Conservation (phyloP, 2,888 invertebrate species). For the Thymelicus lineola region DNA sequence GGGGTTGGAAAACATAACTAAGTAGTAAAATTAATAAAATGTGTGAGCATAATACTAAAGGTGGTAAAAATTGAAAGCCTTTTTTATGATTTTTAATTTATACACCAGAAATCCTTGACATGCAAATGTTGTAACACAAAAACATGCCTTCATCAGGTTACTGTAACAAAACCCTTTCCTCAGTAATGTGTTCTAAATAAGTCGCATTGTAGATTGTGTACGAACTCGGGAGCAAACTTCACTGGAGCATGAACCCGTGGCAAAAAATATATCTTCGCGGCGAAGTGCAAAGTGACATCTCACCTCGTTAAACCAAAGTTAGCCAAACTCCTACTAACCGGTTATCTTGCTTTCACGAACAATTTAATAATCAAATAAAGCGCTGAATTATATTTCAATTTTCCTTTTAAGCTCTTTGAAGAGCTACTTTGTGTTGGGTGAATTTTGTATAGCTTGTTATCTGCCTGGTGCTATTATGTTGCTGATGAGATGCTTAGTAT, state of each 20-base stretch:
- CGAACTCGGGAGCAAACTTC: constrained; percentile 5
- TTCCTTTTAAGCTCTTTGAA: constrained; percentile 29
- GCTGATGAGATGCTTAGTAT: not conserved
- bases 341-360: constrained; percentile 79
- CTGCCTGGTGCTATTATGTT: not conserved
- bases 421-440: not conserved
- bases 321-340: constrained; percentile 42
- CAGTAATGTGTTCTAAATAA: too few relatives aligned
- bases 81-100: too few relatives aligned
- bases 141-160: too few relatives aligned
- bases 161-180: too few relatives aligned
- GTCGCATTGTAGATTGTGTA: constrained; percentile 3
- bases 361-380: constrained; percentile 78
- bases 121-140: too few relatives aligned
- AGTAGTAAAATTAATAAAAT: too few relatives aligned
- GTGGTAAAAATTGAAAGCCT: too few relatives aligned
- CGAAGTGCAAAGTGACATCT: constrained; percentile 38
- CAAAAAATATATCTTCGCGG: constrained; percentile 34
- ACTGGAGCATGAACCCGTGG: constrained; percentile 15
- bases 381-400: constrained; percentile 39
- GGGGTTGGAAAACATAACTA: too few relatives aligned
- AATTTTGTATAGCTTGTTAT: not conserved
- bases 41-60: too few relatives aligned
- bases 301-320: constrained; percentile 59
- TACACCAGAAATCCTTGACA: too few relatives aligned